Evolutionary conservation across 2,888 invertebrate species (phyloP), one percentile per base, ranked within the genome.

Genomic region (Microplitis manilae): DNA sequence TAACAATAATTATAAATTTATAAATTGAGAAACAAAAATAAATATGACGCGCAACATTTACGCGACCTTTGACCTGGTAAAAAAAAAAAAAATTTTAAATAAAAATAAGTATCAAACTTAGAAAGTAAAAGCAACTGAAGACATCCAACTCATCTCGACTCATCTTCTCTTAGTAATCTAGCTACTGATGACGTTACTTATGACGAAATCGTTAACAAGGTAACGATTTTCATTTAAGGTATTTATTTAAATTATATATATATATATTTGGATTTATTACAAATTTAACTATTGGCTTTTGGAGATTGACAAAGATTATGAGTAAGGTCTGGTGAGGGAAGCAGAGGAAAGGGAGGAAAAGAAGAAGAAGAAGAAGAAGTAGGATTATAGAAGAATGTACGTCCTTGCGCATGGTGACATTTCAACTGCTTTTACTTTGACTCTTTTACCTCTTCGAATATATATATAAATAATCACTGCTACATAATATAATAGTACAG

Each of bases 401-500:
- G 38, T 65, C 65, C 65, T 65, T 65, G 65, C 65, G 30, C 30
- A 65, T 30, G 65, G 65, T 65, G 65, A 65, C 65, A 65, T 65
- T 65, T 65, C 65, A 30, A 30, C 65, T 65, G 30, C 65, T 65
- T 65, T 65, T 65, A 30, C 65, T 65, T 65, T 30, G 30, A 30
- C 65, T 30, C 30, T 30, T 65, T 30, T 30, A 30, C 50, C 50
- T 50, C 50, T 9, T 50, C 50, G 50, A 50, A 50, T 50, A 50
- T 50, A 50, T 30, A 50, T 6, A 50, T 13, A 50, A 50, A 9
- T 13, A 50, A 50, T 50, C 2, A 50, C 50, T 50, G 13, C 50
- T 8, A 50, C 50, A 50, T 50, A 9, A 50, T 9, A 50, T 50
- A 50, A 4, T 50, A 50, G 50, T 50, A 50, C 13, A 50, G 13